Evolutionary conservation across 2,888 invertebrate genomes (phyloP).

Genomic region (Pristionchus mayeri): DNA sequence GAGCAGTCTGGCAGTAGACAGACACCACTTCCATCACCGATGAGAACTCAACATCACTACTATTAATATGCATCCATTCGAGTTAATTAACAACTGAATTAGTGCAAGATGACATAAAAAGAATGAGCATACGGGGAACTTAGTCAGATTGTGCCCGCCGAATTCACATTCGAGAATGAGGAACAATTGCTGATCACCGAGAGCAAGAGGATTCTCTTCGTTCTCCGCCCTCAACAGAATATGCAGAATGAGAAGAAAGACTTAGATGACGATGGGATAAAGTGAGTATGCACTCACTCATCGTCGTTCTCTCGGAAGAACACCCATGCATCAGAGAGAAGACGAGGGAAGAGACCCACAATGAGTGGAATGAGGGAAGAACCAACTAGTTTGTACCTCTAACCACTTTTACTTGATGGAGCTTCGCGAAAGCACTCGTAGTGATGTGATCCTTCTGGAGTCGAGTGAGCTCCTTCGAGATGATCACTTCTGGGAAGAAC

Average conservation of each 20-base stretch:
- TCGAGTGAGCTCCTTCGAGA: background rate
- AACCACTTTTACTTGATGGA: background rate
- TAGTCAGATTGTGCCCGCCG: background rate
- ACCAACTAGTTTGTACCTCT: background rate
- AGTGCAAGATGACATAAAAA: background rate
- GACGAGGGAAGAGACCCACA: background rate
- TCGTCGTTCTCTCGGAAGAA: background rate
- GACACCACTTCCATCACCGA: background rate
- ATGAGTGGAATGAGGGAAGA: no score
- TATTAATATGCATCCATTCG: background rate
- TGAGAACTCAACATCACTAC: background rate
- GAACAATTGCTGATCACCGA: background rate
- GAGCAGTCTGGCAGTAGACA: constrained; percentile 6
- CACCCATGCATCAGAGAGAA: background rate
- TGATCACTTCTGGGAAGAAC: background rate
- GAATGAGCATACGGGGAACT: background rate
- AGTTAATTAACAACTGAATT: background rate
- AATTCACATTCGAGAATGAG: background rate
- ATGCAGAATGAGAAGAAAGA: no score
- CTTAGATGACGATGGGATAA: background rate
- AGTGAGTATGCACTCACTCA: background rate
- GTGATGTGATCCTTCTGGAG: background rate
- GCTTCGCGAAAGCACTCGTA: background rate
- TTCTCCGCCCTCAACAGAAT: background rate
- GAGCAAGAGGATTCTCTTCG: background rate